Percentiles rank a stretch among this genome's conserved stretches.
Conservation (phyloP, 2,113 vertebrate genomes). For the Macquaria australasica region DNA sequence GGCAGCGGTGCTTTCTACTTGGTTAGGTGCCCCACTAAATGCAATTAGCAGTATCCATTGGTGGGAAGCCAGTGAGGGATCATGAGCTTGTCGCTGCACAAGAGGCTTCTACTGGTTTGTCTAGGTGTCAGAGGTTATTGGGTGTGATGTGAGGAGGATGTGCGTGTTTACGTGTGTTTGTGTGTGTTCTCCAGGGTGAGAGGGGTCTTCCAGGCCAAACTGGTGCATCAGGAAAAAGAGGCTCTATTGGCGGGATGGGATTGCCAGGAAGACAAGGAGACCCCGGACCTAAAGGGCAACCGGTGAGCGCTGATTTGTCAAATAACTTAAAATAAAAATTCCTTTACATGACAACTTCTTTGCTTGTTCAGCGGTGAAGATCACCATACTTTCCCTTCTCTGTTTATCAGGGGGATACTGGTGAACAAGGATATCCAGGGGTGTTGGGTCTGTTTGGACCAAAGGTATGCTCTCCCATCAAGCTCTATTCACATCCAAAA, state of each 20-base stretch:
- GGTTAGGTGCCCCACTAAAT: neutral
- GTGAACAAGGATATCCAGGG: constrained; percentile 92
- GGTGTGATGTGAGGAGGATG: neutral
- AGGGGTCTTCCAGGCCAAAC: constrained; percentile 89
- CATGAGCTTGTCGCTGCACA: neutral
- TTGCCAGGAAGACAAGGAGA: constrained; percentile 90
- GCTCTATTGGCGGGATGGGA: constrained; percentile 87
- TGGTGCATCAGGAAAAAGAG: constrained; percentile 90
- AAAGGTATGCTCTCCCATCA: constrained; percentile 85
- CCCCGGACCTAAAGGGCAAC: constrained; percentile 90
- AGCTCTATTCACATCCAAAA: constrained; percentile 1
- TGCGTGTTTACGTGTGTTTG: neutral
- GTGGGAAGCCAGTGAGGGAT: constrained; percentile 10
- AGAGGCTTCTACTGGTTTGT: neutral
- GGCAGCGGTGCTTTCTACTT: neutral
- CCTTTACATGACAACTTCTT: neutral
- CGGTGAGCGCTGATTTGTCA: constrained; percentile 82
- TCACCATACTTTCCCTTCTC: neutral
- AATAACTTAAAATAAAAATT: neutral
- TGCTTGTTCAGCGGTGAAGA: neutral
- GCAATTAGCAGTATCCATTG: neutral
- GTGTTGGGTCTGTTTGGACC: constrained; percentile 93
- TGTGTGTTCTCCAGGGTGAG: constrained; percentile 88
- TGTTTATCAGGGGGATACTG: constrained; percentile 88
- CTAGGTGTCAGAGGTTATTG: neutral